These are phyloP conservation scores for Mola mola DNA, from an alignment of 2,113 vertebrate species.

Conservation along the genomic window DNA sequence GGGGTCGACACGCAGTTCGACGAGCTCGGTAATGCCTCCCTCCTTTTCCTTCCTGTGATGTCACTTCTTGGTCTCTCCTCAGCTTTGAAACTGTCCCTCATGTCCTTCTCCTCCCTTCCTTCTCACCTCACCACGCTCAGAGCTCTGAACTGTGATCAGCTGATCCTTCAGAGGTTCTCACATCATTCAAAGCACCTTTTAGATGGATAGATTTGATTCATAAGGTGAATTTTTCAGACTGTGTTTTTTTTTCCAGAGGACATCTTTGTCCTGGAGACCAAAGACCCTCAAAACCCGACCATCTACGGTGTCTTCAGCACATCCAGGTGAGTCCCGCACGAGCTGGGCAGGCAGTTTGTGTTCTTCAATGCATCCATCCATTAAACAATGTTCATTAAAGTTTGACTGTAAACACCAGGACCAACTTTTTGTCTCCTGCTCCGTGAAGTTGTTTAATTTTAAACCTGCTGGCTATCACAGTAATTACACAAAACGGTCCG, in stretches of 20 bases:
- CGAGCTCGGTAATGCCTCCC: constrained; percentile 78
- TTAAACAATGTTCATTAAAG: too few relatives aligned
- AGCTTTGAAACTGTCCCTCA: constrained; percentile 1
- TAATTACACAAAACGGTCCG: too few relatives aligned
- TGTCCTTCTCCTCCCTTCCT: constrained; percentile 33
- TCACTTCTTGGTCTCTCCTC: neutral
- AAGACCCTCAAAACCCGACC: constrained; percentile 84
- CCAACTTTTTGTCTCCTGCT: too few relatives aligned
- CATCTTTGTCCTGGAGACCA: constrained; percentile 85
- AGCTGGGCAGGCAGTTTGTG: neutral
- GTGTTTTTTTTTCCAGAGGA: constrained; percentile 80
- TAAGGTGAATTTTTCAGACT: too few relatives aligned
- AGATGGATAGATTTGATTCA: too few relatives aligned
- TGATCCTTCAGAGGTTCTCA: too few relatives aligned
- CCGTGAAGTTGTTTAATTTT: too few relatives aligned
- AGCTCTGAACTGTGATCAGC: neutral
- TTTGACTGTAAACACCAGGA: too few relatives aligned
- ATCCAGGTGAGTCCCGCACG: constrained; percentile 86
- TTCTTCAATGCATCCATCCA: too few relatives aligned
- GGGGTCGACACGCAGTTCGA: constrained; percentile 87
- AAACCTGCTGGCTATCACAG: too few relatives aligned
- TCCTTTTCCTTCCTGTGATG: constrained; percentile 17
- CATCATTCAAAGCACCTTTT: too few relatives aligned
- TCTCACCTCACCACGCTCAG: neutral
- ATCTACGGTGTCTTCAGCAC: constrained; percentile 88